phyloP scores from a whole-genome alignment of 2,113 vertebrate species.

The Propithecus coquereli region DNA sequence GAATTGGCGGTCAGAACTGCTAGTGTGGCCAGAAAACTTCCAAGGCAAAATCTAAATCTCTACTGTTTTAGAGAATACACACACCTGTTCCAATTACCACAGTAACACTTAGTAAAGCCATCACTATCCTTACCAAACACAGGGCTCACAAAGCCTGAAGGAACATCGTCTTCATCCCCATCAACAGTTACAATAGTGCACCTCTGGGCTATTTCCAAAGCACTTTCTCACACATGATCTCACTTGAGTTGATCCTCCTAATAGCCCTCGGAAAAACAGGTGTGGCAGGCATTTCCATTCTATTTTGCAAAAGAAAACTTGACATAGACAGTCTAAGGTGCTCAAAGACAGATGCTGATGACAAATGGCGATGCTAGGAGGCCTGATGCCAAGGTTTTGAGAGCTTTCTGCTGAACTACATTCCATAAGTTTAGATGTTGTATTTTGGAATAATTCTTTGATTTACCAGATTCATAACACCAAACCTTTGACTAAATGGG shows the following conservation, averaged over 20 bases:
- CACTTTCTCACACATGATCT: not conserved
- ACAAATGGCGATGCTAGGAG: not conserved
- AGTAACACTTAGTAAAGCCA: not conserved
- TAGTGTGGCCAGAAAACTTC: slow-evolving; percentile 1
- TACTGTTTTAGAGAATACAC: not conserved
- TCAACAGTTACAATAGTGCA: not conserved
- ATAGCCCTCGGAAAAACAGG: not conserved
- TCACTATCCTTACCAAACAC: not conserved
- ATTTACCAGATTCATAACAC: not conserved
- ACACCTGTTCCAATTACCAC: not conserved
- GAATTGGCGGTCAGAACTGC: not conserved
- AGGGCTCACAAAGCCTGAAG: not conserved
- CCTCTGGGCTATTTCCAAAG: not conserved
- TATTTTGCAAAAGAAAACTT: not conserved
- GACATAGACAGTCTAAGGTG: not conserved
- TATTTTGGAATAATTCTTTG: not conserved
- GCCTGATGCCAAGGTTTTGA: not conserved
- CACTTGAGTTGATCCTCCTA: not conserved
- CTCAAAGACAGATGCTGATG: not conserved
- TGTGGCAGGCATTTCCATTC: not conserved
- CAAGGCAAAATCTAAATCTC: slow-evolving; percentile 10
- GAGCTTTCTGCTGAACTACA: not conserved
- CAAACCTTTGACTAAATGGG: not conserved
- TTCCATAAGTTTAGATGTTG: not conserved
- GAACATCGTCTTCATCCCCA: not conserved